Evolutionary conservation across 1,140 invertebrate genomes (phyloP).

Genomic region (Neuroterus valhalla): DNA sequence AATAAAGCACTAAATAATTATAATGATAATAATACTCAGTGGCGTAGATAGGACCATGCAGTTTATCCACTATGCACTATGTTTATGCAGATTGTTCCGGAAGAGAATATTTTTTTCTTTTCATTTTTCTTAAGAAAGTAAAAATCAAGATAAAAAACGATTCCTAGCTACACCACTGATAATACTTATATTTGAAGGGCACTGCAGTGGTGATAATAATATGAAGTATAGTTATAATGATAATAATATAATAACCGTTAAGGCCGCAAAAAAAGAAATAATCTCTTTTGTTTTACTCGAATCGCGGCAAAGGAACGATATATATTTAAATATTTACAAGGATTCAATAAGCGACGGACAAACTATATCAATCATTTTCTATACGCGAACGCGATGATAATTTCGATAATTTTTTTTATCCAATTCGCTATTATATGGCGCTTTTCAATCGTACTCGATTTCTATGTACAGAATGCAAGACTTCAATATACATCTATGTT

Average conservation of each 20-base stretch:
- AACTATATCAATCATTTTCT: background rate
- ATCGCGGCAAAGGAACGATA: background rate
- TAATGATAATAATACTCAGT: slow-evolving; percentile 43
- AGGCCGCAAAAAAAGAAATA: slow-evolving; percentile 8
- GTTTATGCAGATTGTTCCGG: background rate
- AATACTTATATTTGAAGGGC: slow-evolving; percentile 28
- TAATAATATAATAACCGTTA: slow-evolving; percentile 24
- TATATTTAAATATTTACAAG: slow-evolving; percentile 13
- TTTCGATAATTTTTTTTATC: background rate
- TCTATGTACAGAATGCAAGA: slow-evolving; percentile 10
- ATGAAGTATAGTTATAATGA: slow-evolving; percentile 15
- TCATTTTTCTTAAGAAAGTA: slow-evolving; percentile 2
- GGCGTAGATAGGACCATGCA: slow-evolving; percentile 15
- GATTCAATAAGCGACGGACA: slow-evolving; percentile 15
- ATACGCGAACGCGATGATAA: slow-evolving; percentile 1
- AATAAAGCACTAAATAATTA: slow-evolving; percentile 37
- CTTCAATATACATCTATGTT: slow-evolving; percentile 28
- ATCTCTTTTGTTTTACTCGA: background rate
- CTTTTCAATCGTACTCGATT: background rate
- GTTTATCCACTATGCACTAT: no score
- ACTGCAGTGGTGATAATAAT: slow-evolving; percentile 24
- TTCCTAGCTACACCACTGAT: slow-evolving; percentile 26
- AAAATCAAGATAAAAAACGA: slow-evolving; percentile 3
- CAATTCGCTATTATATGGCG: slow-evolving; percentile 14
- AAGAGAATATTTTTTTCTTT: background rate